phyloP scores from a whole-genome alignment of 2,113 vertebrate species.

The Apteryx owenii region DNA sequence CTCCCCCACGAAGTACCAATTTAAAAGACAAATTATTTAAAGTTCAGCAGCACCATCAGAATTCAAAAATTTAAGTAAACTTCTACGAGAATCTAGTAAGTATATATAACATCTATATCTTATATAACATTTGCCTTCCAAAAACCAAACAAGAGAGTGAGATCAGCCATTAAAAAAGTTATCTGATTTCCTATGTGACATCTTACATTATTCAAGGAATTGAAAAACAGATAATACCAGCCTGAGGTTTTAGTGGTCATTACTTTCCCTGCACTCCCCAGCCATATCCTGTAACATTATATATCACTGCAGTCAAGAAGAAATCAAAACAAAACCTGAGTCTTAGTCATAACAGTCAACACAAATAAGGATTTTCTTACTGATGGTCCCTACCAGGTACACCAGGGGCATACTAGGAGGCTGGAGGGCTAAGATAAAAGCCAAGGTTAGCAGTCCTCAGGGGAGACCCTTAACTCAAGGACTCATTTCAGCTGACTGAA shows the following conservation, averaged over 20 bases:
- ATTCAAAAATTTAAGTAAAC: neutral
- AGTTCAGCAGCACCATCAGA: neutral
- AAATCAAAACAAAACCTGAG: neutral
- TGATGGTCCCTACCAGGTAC: neutral
- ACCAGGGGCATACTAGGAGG: neutral
- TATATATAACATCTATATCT: neutral
- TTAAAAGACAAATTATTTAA: neutral
- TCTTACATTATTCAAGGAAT: neutral
- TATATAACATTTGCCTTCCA: neutral
- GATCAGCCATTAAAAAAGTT: neutral
- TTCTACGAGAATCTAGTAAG: neutral
- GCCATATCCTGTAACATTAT: neutral
- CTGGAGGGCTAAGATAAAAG: neutral
- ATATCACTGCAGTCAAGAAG: neutral
- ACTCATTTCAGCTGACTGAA: neutral
- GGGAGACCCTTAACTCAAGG: neutral
- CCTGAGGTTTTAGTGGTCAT: neutral
- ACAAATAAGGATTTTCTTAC: neutral
- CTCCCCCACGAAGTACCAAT: neutral
- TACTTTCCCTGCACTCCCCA: neutral
- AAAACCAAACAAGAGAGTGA: neutral
- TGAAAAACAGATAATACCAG: neutral
- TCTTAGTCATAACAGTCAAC: neutral
- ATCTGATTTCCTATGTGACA: neutral
- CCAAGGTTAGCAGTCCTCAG: neutral